Conservation (phyloP, 2,888 invertebrate species). For the Cerceris rybyensis region DNA sequence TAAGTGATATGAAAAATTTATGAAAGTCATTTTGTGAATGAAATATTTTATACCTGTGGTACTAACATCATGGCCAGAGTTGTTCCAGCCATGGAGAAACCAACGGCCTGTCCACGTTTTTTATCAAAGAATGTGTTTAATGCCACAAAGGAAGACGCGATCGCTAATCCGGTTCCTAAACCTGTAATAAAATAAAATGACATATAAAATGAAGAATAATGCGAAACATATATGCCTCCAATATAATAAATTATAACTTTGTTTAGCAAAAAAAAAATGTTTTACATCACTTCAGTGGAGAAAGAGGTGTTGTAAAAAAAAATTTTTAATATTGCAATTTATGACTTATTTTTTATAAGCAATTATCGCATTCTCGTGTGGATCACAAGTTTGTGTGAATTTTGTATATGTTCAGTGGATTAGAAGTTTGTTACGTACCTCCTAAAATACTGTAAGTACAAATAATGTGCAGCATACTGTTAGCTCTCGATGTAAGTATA, state of each 20-base stretch:
- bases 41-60: conserved; percentile 84
- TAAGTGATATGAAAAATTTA: no score
- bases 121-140: conserved; percentile 90
- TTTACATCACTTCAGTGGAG: no score
- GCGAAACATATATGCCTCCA: neutral
- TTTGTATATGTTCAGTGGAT: no score
- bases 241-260: no score
- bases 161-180: conserved; percentile 89
- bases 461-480: conserved; percentile 79
- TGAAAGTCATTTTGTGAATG: neutral
- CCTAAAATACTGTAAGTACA: conserved; percentile 78
- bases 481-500: conserved; percentile 80
- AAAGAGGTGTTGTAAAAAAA: no score
- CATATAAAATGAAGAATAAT: neutral
- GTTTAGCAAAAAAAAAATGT: no score
- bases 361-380: no score
- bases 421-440: conserved; percentile 71
- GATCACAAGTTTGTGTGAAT: no score
- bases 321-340: no score
- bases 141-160: conserved; percentile 90
- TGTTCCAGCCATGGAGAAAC: conserved; percentile 90
- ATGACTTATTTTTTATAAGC: no score
- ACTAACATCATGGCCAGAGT: conserved; percentile 91
- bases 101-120: conserved; percentile 91
- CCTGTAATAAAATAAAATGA: conserved; percentile 82